Evolutionary conservation across 2,113 vertebrate genomes (phyloP), one percentile per base, ranked within the genome.

Genomic region (Xiphias gladius): DNA sequence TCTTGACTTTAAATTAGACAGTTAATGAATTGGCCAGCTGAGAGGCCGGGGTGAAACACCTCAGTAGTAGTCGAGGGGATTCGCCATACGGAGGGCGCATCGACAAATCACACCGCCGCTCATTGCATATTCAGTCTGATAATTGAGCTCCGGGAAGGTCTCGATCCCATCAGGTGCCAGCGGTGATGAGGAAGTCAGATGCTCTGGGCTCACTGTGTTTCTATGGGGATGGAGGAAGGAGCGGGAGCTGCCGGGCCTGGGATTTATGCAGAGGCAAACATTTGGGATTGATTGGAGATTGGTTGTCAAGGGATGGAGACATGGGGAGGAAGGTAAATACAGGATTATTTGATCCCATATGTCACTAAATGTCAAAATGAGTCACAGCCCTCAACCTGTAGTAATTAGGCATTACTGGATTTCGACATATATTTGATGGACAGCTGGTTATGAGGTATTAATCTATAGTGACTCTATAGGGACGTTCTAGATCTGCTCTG

Each of bases 1-100:
- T 88, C 80, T 76, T 16, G 87, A 86, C 91, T 92, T 86, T 74
- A 85, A 90, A 92, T 88, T 87, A 91, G 88, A 50, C 7, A 71
- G 74, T 76, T 89, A 88, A 91, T 91, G 84, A 92, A 89, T 73
- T 54, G 84, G 69, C 72, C 28, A 43, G 59, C 75, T 8, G 81
- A 84, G 77, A 71, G 81, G 65, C 69, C 3, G 59, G 59, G 83
- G 79, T 80, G 79, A 81, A 79, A 66, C 50, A 67, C 46, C 58
- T 67, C 59, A 2, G 69, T 81, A 73, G 73, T 13, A 76, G 85
- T 70, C 43, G 59, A 43, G 72, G 83, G 88, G 83, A 83, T 85
- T 85, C 35, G 71, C 76, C 66, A 26, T 43, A 54, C 57, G 16
- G 82, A 43, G 39, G 28, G 20, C 10, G 17, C 59, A 54, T 1